Percentiles rank a stretch among this genome's conserved stretches.
phyloP scores from a whole-genome alignment of 2,113 vertebrate genomes.

The Urocitellus parryii region DNA sequence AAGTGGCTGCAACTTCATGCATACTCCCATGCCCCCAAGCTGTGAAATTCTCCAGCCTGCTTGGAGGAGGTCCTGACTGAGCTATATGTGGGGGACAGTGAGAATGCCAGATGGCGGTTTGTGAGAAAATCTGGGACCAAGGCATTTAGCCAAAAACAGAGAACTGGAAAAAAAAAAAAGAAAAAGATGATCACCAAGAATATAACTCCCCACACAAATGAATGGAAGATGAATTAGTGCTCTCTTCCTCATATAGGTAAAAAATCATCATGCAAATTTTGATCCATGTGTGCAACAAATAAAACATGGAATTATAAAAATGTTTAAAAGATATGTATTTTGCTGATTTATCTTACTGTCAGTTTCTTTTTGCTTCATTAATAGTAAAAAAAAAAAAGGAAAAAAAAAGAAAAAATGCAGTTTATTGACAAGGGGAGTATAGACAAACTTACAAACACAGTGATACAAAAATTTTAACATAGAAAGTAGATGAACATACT shows the following conservation, averaged over 20 bases:
- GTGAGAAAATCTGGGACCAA: constrained; percentile 75
- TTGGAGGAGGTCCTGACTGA: constrained; percentile 77
- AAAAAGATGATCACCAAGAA: constrained; percentile 68
- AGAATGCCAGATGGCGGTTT: constrained; percentile 78
- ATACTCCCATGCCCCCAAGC: constrained; percentile 68
- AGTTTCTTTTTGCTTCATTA: constrained; percentile 54
- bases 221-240: constrained; percentile 60
- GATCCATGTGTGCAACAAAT: constrained; percentile 1
- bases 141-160: constrained; percentile 69
- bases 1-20: constrained; percentile 65
- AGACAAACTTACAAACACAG: constrained; percentile 27
- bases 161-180: constrained; percentile 73
- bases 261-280: constrained; percentile 44
- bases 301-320: constrained; percentile 10
- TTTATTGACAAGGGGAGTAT: background rate
- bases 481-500: constrained; percentile 45
- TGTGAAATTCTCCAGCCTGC: constrained; percentile 79
- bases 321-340: background rate
- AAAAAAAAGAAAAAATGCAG: background rate
- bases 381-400: background rate
- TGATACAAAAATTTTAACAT: constrained; percentile 53
- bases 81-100: constrained; percentile 77
- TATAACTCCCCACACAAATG: constrained; percentile 57
- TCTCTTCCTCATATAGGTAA: constrained; percentile 47
- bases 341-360: constrained; percentile 44